Conservation (phyloP, 2,888 invertebrate species). For the Plagiodera versicolora region DNA sequence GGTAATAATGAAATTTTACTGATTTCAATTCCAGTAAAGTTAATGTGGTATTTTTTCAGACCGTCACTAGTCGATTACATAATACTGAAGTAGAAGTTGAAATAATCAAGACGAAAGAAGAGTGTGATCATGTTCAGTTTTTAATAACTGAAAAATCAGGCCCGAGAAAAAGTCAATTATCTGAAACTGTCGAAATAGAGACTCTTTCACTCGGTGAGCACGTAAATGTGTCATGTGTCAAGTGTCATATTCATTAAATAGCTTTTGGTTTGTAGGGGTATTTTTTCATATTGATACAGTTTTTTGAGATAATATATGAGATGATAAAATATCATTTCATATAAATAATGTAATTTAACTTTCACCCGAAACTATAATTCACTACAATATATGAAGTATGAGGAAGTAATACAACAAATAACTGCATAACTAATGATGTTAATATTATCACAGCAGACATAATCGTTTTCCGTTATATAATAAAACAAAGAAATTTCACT, state of each 20-base stretch:
- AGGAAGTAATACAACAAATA: background rate
- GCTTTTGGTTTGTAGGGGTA: too few species aligned
- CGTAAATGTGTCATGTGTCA: too few species aligned
- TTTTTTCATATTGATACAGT: too few species aligned
- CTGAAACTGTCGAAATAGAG: conserved; percentile 73
- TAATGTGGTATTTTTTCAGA: conserved; percentile 58
- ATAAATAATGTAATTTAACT: too few species aligned
- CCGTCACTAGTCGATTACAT: conserved; percentile 91
- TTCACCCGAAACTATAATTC: background rate
- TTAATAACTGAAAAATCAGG: conserved; percentile 83
- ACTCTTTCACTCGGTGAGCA: conserved; percentile 69
- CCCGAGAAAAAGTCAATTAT: conserved; percentile 64
- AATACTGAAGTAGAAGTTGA: conserved; percentile 91
- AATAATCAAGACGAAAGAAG: conserved; percentile 83
- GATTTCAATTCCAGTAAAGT: too few species aligned
- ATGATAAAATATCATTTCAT: too few species aligned
- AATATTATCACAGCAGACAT: background rate
- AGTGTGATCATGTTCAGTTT: conserved; percentile 90
- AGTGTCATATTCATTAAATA: too few species aligned
- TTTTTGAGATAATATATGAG: too few species aligned
- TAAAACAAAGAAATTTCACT: background rate
- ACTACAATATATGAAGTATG: too few species aligned
- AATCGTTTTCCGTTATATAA: background rate
- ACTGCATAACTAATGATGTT: background rate
- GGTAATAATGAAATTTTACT: too few species aligned